Base-by-base conservation (phyloP, 2,113 vertebrate species). In the Pachypanchax playfairii region DNA sequence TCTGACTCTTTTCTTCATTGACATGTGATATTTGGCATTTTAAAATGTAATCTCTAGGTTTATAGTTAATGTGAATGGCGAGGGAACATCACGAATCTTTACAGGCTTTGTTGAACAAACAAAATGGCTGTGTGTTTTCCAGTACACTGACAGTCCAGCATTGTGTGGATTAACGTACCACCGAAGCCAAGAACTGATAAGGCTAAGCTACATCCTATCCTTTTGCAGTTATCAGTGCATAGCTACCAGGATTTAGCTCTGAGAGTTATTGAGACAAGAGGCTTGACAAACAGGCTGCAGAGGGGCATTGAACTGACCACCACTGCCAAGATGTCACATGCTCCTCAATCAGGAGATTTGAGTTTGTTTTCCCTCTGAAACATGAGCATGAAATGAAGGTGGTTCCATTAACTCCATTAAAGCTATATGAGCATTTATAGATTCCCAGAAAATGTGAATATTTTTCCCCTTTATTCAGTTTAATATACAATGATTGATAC, bases 81-180 rank as follows among this genome's bases (percentile, higher is more conserved):
- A 36, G 53, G 59, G 29, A 50, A 68, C 58, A 44, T 67, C 55
- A 58, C 76, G 79, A 78, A 82, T 65, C 64, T 77, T 79, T 59
- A 28, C 25, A 0, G 17, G 67, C 50, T 66, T 79, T 84, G 86
- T 81, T 85, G 70, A 62, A 43, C 49, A 80, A 88, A 88, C 82
- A 53, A 82, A 84, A 71, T 76, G 36, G 70, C 79, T 73, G 48
- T 58, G 69, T 82, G 67, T 87, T 88, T 82, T 65, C 74, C 52
- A 78, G 78, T 49, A 68, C 63, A 70, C 74, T 72, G 79, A 86
- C 78, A 71, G 72, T 39, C 4, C 22, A 57, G 86, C 86, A 90
- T 87, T 85, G 84, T 84, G 63, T 3, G 74, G 86, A 92, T 92
- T 93, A 91, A 36, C 47, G 78, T 82, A 85, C 89, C 88, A 86